Evolutionary conservation across 2,113 vertebrate genomes (phyloP).

Genomic region (Chaetops frenatus): DNA sequence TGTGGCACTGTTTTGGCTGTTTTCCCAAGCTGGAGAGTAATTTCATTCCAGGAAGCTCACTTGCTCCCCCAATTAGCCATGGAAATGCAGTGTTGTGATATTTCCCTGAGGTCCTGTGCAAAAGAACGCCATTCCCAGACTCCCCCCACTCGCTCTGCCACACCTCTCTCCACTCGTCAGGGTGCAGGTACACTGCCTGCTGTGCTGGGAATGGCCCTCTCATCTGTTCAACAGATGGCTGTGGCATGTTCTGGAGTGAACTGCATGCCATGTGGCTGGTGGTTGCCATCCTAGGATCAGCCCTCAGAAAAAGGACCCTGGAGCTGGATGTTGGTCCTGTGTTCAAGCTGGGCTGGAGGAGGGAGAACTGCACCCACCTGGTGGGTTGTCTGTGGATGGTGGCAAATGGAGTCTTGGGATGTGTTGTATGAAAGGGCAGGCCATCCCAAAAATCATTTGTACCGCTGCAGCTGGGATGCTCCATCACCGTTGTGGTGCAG

Average conservation of each 20-base stretch:
- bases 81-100: background rate
- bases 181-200: background rate
- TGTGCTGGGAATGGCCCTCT: fast-evolving
- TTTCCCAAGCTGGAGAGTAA: background rate
- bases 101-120: background rate
- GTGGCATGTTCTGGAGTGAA: background rate
- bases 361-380: fast-evolving
- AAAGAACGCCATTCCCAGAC: fast-evolving
- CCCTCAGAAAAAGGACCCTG: background rate
- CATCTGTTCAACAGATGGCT: background rate
- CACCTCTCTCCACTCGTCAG: fast-evolving
- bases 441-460: background rate
- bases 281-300: background rate
- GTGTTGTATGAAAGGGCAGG: background rate
- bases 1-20: background rate
- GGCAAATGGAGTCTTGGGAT: fast-evolving
- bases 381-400: fast-evolving
- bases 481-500: fast-evolving
- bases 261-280: fast-evolving
- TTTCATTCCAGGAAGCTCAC: background rate
- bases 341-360: background rate
- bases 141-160: fast-evolving
- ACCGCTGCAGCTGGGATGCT: background rate
- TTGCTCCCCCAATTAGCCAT: background rate
- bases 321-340: background rate